These are phyloP conservation scores for Eupithecia subumbrata DNA, from an alignment of 2,888 invertebrate species.

Conservation along the genomic window DNA sequence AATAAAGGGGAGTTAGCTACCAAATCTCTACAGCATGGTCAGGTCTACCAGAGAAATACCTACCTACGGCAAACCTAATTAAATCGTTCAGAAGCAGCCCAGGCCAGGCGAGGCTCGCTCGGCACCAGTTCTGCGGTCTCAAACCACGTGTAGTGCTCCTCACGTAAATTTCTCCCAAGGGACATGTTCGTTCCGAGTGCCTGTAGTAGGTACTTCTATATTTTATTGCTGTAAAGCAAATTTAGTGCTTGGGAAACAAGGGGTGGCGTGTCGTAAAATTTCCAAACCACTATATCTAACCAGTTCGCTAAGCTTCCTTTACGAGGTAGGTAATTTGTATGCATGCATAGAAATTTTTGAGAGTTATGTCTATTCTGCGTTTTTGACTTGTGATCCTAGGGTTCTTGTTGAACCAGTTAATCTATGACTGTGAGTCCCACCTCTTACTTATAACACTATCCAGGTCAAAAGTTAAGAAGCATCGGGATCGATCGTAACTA, in stretches of 20 bases:
- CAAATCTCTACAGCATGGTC: neutral
- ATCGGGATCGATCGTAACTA: neutral
- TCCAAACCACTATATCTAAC: slow-evolving; percentile 27
- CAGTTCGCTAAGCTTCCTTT: slow-evolving; percentile 20
- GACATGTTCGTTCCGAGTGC: slow-evolving; percentile 43
- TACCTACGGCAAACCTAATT: slow-evolving; percentile 7
- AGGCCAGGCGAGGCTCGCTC: neutral
- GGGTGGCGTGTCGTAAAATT: slow-evolving; percentile 38
- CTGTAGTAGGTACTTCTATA: slow-evolving; percentile 34
- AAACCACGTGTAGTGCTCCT: slow-evolving; percentile 40
- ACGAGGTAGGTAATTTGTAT: slow-evolving; percentile 29
- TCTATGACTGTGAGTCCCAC: neutral
- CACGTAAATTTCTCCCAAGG: slow-evolving; percentile 47
- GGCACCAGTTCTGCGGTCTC: slow-evolving; percentile 24
- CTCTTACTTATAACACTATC: neutral
- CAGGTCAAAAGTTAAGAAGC: neutral
- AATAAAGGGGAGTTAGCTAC: neutral
- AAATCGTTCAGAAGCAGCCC: neutral
- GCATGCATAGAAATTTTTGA: slow-evolving; percentile 14
- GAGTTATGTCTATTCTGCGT: slow-evolving; percentile 5
- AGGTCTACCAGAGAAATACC: neutral
- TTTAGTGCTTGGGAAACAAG: slow-evolving; percentile 38
- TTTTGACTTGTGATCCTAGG: slow-evolving; percentile 1
- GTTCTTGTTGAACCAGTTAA: neutral
- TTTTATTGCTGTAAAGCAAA: slow-evolving; percentile 43